phyloP scores from a whole-genome alignment of 1,140 invertebrate genomes.

The Meloidogyne floridensis region DNA sequence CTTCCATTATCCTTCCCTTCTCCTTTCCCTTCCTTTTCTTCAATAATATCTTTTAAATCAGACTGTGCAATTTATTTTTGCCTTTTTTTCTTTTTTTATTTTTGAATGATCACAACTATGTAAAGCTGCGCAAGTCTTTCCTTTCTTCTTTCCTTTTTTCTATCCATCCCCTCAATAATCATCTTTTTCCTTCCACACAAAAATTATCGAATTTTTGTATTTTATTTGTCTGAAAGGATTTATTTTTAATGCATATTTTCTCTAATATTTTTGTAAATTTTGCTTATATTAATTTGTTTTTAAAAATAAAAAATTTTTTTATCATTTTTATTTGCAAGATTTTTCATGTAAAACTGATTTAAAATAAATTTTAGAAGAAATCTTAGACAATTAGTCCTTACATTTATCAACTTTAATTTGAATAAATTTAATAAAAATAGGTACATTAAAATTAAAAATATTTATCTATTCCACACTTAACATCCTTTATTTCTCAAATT shows the following conservation, averaged over 20 bases:
- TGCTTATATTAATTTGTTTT: neutral
- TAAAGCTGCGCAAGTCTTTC: neutral
- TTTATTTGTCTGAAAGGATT: neutral
- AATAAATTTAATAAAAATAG: no score
- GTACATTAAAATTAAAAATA: no score
- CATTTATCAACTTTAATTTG: no score
- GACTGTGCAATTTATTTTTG: neutral
- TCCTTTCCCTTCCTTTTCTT: neutral
- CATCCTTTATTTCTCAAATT: no score
- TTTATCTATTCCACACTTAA: no score
- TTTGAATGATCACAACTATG: neutral
- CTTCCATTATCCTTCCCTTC: neutral
- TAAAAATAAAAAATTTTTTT: no score
- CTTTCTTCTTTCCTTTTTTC: neutral
- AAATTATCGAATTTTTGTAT: constrained; percentile 8
- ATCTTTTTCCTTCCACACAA: neutral
- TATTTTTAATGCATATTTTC: neutral
- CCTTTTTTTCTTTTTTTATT: neutral
- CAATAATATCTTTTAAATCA: no score
- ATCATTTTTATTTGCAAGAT: no score
- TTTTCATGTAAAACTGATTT: no score
- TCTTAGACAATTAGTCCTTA: no score
- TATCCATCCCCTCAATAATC: neutral
- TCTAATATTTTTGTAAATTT: neutral
- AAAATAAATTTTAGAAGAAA: no score